A percentile compares a stretch with the other conserved stretches of the same genome.
phyloP scores from a whole-genome alignment of 2,888 invertebrate species.

The Busseola fusca region DNA sequence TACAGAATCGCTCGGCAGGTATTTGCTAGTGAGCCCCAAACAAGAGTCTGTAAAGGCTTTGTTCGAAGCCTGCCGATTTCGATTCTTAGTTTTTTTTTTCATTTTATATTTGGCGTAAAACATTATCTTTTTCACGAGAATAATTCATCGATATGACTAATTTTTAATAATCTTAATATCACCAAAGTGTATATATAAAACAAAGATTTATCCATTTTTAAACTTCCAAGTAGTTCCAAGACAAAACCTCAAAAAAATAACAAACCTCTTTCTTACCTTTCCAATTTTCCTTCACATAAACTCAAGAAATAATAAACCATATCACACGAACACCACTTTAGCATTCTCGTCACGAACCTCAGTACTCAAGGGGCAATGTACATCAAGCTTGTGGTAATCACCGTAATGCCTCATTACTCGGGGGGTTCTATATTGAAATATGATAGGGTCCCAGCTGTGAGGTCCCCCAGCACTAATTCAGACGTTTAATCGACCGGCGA shows the following conservation, averaged over 20 bases:
- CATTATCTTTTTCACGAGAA: neutral
- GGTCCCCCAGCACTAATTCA: conserved; percentile 75
- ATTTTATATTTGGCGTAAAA: too few relatives aligned
- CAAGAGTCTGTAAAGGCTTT: too few relatives aligned
- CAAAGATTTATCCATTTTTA: neutral
- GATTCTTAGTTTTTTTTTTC: too few relatives aligned
- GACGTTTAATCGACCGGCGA: conserved; percentile 74
- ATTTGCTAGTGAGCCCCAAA: too few relatives aligned
- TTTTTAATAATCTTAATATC: neutral
- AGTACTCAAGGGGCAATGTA: conserved; percentile 63
- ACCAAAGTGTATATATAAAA: neutral
- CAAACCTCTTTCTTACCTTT: neutral
- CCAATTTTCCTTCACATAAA: conserved; percentile 32
- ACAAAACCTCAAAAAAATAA: neutral
- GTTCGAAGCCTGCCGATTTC: too few relatives aligned
- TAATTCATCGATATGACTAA: too few relatives aligned
- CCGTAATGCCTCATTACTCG: conserved; percentile 64
- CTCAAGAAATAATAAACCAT: conserved; percentile 37
- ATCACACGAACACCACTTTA: conserved; percentile 34
- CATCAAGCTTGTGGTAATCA: conserved; percentile 60
- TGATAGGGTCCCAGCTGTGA: conserved; percentile 78
- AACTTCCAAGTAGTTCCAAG: neutral
- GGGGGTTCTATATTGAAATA: conserved; percentile 75
- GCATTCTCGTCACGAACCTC: conserved; percentile 54
- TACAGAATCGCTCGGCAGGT: too few relatives aligned